These are phyloP conservation scores for Zaprionus obscuricornis DNA, from an alignment of 2,888 invertebrate species.

Conservation along the genomic window DNA sequence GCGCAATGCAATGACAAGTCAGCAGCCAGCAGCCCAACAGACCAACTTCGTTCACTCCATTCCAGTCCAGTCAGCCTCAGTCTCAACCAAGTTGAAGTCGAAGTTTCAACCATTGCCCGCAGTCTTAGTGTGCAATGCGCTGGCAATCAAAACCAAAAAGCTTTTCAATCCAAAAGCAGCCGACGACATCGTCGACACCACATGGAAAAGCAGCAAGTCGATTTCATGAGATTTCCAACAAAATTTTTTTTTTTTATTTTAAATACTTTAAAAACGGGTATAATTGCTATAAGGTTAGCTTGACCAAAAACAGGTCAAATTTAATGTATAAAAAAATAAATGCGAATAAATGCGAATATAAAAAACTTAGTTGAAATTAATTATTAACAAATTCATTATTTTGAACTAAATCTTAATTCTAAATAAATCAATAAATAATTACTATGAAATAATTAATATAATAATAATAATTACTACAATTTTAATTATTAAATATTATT, in stretches of 20 bases:
- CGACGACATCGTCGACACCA: constrained; percentile 56
- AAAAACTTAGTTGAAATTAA: too few relatives aligned
- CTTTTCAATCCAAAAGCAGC: constrained; percentile 66
- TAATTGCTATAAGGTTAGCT: constrained; percentile 8
- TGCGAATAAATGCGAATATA: too few relatives aligned
- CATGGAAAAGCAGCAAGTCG: constrained; percentile 60
- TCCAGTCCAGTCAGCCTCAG: constrained; percentile 44
- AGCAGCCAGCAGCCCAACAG: constrained; percentile 30
- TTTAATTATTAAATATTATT: too few relatives aligned
- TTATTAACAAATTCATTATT: too few relatives aligned
- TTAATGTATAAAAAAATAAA: background rate
- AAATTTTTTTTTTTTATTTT: constrained; percentile 38
- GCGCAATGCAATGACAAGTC: constrained; percentile 66
- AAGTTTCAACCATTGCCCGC: constrained; percentile 64
- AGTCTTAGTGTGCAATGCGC: constrained; percentile 41
- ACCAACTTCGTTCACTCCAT: constrained; percentile 16
- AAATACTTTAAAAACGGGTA: constrained; percentile 31
- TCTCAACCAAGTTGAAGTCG: too few relatives aligned
- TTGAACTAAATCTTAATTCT: too few relatives aligned
- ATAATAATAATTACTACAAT: too few relatives aligned
- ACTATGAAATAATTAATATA: too few relatives aligned
- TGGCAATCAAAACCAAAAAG: constrained; percentile 66
- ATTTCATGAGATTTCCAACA: constrained; percentile 65
- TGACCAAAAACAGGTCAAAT: too few relatives aligned
- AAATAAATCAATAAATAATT: too few relatives aligned